Conservation (phyloP, 2,113 vertebrate species). For the Diadophis punctatus region DNA sequence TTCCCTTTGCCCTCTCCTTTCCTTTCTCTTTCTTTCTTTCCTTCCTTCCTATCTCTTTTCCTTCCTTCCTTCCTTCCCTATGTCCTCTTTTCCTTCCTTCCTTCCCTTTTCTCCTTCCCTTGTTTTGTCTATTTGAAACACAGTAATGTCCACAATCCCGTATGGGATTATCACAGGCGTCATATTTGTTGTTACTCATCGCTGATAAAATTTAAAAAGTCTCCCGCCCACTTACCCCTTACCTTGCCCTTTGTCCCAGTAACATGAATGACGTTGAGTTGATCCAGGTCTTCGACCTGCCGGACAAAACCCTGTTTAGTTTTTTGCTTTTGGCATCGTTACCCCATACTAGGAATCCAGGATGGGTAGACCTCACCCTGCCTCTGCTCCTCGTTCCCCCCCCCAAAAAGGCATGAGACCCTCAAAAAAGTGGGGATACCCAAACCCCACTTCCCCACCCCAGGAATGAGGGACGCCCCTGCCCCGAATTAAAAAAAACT, state of each 20-base stretch:
- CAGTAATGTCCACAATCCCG: not conserved
- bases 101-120: not conserved
- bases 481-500: not conserved
- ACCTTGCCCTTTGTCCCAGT: conserved; percentile 98
- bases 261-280: conserved; percentile 90
- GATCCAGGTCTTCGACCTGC: conserved; percentile 87
- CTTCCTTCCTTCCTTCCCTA: no score
- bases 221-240: not conserved
- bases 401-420: not conserved
- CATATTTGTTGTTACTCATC: not conserved
- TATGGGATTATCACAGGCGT: not conserved
- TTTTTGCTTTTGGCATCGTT: not conserved
- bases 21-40: not conserved
- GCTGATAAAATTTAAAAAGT: not conserved
- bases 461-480: rapidly evolving
- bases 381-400: not conserved
- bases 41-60: not conserved
- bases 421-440: not conserved
- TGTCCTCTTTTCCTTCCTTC: no score
- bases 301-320: not conserved
- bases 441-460: rapidly evolving
- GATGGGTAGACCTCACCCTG: not conserved
- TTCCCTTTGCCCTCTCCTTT: no score
- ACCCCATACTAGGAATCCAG: not conserved
- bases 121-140: not conserved